phyloP scores from a whole-genome alignment of 1,140 invertebrate species.

The Drosophila nebulosa region DNA sequence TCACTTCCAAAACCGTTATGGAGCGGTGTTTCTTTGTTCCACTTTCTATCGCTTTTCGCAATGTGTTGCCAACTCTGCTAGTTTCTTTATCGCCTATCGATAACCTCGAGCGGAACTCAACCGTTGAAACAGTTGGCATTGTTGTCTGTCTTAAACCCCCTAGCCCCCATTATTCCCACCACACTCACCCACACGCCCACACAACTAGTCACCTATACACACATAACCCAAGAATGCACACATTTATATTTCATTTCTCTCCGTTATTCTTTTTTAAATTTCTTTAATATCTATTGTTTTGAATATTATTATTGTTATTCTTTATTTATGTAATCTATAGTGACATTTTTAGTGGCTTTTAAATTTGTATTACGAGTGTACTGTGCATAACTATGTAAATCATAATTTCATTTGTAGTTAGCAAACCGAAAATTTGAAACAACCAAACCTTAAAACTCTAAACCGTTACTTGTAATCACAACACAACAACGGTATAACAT shows the following conservation, averaged over 20 bases:
- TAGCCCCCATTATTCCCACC: not conserved
- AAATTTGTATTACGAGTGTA: constrained; percentile 6
- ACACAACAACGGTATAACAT: constrained; percentile 47
- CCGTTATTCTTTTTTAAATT: not conserved
- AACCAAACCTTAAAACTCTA: not conserved
- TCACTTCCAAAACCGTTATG: not conserved
- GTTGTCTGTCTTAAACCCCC: not conserved
- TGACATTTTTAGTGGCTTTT: not conserved
- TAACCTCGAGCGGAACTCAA: constrained; percentile 1
- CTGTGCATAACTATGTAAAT: constrained; percentile 1
- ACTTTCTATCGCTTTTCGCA: not conserved
- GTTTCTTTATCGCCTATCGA: not conserved
- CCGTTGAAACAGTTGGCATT: constrained; percentile 3
- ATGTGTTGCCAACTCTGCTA: not conserved
- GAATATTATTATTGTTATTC: constrained; percentile 14
- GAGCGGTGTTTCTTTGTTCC: not conserved
- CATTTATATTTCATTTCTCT: constrained; percentile 17
- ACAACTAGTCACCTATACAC: constrained; percentile 10
- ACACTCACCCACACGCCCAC: constrained; percentile 4
- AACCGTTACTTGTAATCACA: constrained; percentile 32
- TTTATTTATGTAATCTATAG: constrained; percentile 4
- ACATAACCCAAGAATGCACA: constrained; percentile 31
- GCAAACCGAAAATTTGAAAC: constrained; percentile 3
- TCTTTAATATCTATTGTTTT: constrained; percentile 4
- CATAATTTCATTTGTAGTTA: constrained; percentile 34